A percentile compares a stretch with the other conserved stretches of the same genome.
Evolutionary conservation across 2,888 invertebrate genomes (phyloP).

Genomic region (Amphipyra tragopoginis): DNA sequence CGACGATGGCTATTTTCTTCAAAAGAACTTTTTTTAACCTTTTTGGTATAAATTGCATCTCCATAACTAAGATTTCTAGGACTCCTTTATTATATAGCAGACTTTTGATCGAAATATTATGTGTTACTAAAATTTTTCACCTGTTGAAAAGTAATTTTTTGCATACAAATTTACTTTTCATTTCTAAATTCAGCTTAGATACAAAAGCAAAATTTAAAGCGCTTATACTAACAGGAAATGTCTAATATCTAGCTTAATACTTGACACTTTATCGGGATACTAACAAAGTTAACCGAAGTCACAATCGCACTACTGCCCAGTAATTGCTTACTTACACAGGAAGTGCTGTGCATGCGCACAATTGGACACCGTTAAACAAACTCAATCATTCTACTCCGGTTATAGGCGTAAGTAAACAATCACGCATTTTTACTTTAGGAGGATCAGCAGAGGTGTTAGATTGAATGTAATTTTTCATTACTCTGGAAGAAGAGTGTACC

Average conservation of each 20-base stretch:
- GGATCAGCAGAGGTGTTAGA: constrained; percentile 17
- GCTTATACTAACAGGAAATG: constrained; percentile 21
- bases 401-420: constrained; percentile 32
- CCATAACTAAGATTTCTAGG: no score
- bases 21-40: no score
- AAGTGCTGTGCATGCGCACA: constrained; percentile 49
- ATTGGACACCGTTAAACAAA: constrained; percentile 51
- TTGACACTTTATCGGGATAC: constrained; percentile 31
- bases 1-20: no score
- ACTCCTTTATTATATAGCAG: no score
- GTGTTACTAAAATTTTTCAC: no score
- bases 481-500: constrained; percentile 1
- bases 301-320: constrained; percentile 31
- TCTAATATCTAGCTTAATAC: constrained; percentile 16
- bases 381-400: constrained; percentile 47
- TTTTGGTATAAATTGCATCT: no score
- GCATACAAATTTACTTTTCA: not conserved
- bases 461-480: constrained; percentile 16
- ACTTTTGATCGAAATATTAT: no score
- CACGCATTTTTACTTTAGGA: constrained; percentile 28
- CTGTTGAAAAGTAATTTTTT: not conserved
- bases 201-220: not conserved
- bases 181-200: not conserved
- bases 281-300: constrained; percentile 42
- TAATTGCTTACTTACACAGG: constrained; percentile 48